A percentile compares a stretch with the other conserved stretches of the same genome.
These are phyloP conservation scores for Andrena camellia DNA, from an alignment of 2,888 invertebrate species.

Conservation along the genomic window DNA sequence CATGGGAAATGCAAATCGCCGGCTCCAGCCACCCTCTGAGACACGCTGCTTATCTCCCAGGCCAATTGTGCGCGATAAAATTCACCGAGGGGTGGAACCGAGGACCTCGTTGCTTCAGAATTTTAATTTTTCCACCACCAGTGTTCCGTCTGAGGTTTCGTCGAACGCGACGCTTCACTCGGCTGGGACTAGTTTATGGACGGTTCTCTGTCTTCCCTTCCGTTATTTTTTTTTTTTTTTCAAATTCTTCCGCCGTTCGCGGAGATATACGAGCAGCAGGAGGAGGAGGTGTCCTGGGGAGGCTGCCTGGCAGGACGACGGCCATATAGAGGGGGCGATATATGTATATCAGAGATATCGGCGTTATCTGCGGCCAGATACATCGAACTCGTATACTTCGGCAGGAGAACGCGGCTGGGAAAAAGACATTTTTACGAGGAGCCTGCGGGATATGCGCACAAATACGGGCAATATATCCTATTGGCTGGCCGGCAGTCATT, in stretches of 20 bases:
- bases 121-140: conserved; percentile 3
- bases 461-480: conserved; percentile 62
- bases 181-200: conserved; percentile 11
- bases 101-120: background rate
- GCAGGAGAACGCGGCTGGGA: conserved; percentile 74
- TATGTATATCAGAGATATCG: conserved; percentile 84
- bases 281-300: conserved; percentile 46
- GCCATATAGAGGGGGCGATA: conserved; percentile 77
- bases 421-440: conserved; percentile 84
- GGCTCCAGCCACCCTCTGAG: background rate
- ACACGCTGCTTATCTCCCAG: background rate
- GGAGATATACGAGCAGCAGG: conserved; percentile 57
- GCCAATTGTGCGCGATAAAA: conserved; percentile 20
- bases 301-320: conserved; percentile 47
- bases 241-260: conserved; percentile 35
- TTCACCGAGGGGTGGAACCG: background rate
- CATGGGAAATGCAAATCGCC: conserved; percentile 20
- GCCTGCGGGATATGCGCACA: conserved; percentile 72
- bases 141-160: conserved; percentile 12
- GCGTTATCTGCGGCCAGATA: conserved; percentile 80
- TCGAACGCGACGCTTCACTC: conserved; percentile 3
- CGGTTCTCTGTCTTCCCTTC: conserved; percentile 15
- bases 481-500: conserved; percentile 51
- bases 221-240: conserved; percentile 12
- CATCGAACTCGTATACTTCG: conserved; percentile 70